Evolutionary conservation across 2,888 invertebrate species (phyloP), one percentile per base, ranked within the genome.

Genomic region (Reticulitermes lucifugus): DNA sequence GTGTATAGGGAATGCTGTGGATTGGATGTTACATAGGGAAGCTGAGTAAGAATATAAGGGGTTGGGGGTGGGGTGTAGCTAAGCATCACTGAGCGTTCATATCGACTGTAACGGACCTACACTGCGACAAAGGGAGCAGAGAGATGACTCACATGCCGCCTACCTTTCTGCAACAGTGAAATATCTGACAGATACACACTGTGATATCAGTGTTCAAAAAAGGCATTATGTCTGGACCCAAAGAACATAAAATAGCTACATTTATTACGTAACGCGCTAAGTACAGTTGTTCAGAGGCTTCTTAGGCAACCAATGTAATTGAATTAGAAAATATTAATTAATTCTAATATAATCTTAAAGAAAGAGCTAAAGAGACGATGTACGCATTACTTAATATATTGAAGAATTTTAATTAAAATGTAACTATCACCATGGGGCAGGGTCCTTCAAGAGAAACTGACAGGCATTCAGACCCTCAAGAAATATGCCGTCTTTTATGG

Each of bases 71-170:
- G 77, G 21, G 65, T 65, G 35, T 25, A 65, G 70, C 65, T 81
- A 81, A 81, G 81, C 81, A 81, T 81, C 81, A 81, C 43, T 70
- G 81, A 70, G 65, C 81, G 65, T 81, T 81, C 81, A 81, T 81
- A 81, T 81, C 81, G 81, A 81, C 65, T 81, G 81, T 81, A 81
- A 81, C 77, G 83, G 83, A 60, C 59, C 83, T 60, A 73, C 77
- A 77, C 77, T 77, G 79, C 83, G 75, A 79, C 60, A 79, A 60
- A 75, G 73, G 73, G 83, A 55, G 75, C 75, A 10, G 43, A 43
- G 83, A 65, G 46, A 75, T 75, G 73, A 75, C 73, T 83, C 73
- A 75, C 83, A 73, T 41, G 83, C 60, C 60, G 43, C n/a, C 18
- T 14, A 1, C 3, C 77, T 73, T n/a, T 9, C 7, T 22, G 59